phyloP scores from a whole-genome alignment of 64 coral and sea anemone species.

The Actinia tenebrosa region DNA sequence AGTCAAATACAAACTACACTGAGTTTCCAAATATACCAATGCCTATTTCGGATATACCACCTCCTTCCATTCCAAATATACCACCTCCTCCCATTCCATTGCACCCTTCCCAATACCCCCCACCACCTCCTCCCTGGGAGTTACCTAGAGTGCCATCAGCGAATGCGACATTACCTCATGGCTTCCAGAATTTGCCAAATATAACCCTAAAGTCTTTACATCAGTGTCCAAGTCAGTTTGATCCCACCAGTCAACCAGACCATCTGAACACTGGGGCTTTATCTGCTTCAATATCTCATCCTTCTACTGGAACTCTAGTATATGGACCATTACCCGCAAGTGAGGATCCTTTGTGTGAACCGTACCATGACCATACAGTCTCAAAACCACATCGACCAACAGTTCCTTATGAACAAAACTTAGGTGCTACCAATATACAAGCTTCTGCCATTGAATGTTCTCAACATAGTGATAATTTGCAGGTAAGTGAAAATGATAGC shows the following conservation, averaged over 20 bases:
- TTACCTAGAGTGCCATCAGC: conserved; percentile 17
- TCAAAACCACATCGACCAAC: background rate
- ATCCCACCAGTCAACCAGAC: background rate
- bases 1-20: background rate
- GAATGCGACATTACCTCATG: conserved; percentile 12
- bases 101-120: background rate
- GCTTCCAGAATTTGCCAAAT: background rate
- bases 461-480: background rate
- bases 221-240: background rate
- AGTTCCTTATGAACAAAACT: background rate
- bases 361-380: background rate
- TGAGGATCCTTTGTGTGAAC: background rate
- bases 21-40: background rate
- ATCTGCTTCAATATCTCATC: background rate
- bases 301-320: background rate
- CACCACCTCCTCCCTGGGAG: background rate
- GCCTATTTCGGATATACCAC: background rate
- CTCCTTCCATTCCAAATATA: background rate
- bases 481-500: background rate
- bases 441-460: background rate
- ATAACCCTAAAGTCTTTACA: background rate
- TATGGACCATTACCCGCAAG: background rate
- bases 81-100: background rate
- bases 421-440: background rate
- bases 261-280: background rate